Evolutionary conservation across 64 coral and sea anemone genomes (phyloP).

Genomic region (Montipora sp.): DNA sequence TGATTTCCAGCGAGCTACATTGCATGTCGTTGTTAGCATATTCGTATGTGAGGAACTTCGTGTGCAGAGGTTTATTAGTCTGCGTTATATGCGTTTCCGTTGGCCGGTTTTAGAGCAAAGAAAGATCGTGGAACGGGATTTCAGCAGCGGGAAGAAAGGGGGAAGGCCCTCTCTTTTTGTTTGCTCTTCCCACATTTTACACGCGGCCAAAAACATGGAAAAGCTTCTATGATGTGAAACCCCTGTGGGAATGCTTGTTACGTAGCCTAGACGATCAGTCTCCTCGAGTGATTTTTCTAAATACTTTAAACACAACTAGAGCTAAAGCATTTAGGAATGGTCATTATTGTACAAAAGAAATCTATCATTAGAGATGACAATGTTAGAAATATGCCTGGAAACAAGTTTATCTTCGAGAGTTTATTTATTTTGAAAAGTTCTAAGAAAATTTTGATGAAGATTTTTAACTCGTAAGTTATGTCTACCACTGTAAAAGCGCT

Average conservation of each 20-base stretch:
- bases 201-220: too few relatives aligned
- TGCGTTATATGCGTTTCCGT: too few relatives aligned
- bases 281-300: too few relatives aligned
- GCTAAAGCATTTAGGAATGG: neutral
- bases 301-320: neutral
- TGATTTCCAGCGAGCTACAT: neutral
- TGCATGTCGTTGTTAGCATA: neutral
- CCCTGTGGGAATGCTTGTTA: too few relatives aligned
- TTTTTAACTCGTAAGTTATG: conserved; percentile 7
- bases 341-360: conserved; percentile 18
- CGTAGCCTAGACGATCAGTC: too few relatives aligned
- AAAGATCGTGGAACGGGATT: too few relatives aligned
- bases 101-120: too few relatives aligned
- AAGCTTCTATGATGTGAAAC: too few relatives aligned
- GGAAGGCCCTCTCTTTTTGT: too few relatives aligned
- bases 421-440: conserved; percentile 54
- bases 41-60: neutral
- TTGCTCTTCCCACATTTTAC: too few relatives aligned
- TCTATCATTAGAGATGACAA: neutral
- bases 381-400: neutral
- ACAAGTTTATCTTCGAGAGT: conserved; percentile 1
- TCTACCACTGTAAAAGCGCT: neutral
- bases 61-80: too few relatives aligned
- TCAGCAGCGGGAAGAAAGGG: too few relatives aligned
- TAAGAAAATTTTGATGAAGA: conserved; percentile 33